These are phyloP conservation scores for Temnothorax rugatulus DNA, from an alignment of 2,888 invertebrate genomes.

Conservation along the genomic window DNA sequence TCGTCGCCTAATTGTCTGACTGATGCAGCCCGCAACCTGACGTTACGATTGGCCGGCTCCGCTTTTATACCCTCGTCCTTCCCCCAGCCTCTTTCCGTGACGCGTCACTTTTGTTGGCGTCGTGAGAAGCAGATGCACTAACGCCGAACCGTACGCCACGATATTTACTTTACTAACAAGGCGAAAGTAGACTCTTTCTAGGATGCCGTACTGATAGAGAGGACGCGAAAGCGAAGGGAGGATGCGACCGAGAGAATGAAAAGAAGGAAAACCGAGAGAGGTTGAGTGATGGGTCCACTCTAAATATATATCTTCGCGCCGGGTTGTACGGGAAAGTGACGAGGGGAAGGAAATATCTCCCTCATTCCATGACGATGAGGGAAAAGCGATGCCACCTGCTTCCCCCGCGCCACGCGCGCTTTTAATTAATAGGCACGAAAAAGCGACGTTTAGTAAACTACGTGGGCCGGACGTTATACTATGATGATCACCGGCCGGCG, in stretches of 20 bases:
- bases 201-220: conserved; percentile 58
- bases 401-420: conserved; percentile 10
- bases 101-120: conserved; percentile 71
- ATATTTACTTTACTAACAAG: conserved; percentile 76
- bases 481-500: conserved; percentile 48
- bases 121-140: conserved; percentile 76
- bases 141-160: conserved; percentile 46
- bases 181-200: conserved; percentile 68
- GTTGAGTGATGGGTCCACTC: conserved; percentile 58
- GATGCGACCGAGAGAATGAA: conserved; percentile 20
- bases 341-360: conserved; percentile 61
- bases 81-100: conserved; percentile 59
- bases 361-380: conserved; percentile 38
- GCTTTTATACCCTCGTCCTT: conserved; percentile 33
- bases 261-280: conserved; percentile 15
- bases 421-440: conserved; percentile 75
- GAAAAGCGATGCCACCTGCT: conserved; percentile 59
- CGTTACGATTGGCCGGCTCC: conserved; percentile 68
- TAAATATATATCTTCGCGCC: conserved; percentile 63
- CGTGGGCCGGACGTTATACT: conserved; percentile 43
- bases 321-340: conserved; percentile 51
- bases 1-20: conserved; percentile 76
- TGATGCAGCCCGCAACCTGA: conserved; percentile 73
- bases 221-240: conserved; percentile 40
- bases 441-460: conserved; percentile 71